Conservation (phyloP, 2,888 invertebrate species). For the Patella pellucida region DNA sequence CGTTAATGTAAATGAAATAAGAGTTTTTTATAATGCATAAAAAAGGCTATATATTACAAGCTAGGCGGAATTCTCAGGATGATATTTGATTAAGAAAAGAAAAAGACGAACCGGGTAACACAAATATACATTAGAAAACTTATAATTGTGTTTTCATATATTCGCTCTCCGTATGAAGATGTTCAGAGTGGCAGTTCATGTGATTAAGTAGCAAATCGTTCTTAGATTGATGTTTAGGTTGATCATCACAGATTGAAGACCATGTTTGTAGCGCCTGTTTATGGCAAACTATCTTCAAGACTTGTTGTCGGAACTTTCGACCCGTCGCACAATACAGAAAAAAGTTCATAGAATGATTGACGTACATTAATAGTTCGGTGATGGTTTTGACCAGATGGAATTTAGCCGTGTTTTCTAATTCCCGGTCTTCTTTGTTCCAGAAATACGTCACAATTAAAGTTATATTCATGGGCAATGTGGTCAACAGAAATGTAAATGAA, state of each 20-base stretch:
- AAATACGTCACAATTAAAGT: slow-evolving; percentile 49
- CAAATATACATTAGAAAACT: not conserved
- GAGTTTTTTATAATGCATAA: too few relatives aligned
- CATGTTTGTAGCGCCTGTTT: slow-evolving; percentile 14
- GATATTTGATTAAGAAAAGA: too few relatives aligned
- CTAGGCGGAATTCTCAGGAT: too few relatives aligned
- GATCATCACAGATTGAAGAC: slow-evolving; percentile 20
- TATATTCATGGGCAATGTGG: slow-evolving; percentile 65
- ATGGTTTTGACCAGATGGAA: slow-evolving; percentile 55
- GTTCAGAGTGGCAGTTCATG: not conserved
- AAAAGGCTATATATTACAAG: too few relatives aligned
- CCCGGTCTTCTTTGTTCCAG: slow-evolving; percentile 32
- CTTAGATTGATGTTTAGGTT: slow-evolving; percentile 9
- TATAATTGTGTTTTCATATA: slow-evolving; percentile 6
- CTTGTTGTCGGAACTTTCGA: slow-evolving; percentile 51
- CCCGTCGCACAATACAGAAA: slow-evolving; percentile 60
- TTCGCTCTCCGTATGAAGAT: not conserved
- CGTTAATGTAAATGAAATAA: too few relatives aligned
- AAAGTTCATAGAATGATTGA: slow-evolving; percentile 66
- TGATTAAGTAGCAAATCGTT: slow-evolving; percentile 10
- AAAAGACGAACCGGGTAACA: too few relatives aligned
- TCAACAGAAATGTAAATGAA: slow-evolving; percentile 65
- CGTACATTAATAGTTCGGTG: slow-evolving; percentile 64
- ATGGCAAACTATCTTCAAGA: slow-evolving; percentile 38
- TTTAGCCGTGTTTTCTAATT: slow-evolving; percentile 36